phyloP scores from a whole-genome alignment of 1,140 invertebrate genomes.

The Calliopsis andreniformis region DNA sequence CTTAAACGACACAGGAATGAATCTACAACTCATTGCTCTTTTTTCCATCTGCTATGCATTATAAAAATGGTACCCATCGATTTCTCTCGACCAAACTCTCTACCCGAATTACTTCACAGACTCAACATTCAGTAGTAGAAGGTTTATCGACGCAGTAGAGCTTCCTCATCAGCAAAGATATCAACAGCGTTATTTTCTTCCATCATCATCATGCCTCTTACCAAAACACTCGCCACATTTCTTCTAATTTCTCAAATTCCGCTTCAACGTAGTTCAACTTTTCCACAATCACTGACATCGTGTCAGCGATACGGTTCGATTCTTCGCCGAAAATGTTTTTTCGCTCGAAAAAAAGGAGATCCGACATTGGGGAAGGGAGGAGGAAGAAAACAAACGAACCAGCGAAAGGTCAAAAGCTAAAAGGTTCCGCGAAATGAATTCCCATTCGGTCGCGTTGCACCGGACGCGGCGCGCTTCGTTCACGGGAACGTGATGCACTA shows the following conservation, averaged over 20 bases:
- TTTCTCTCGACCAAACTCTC: too few relatives aligned
- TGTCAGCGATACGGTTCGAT: conserved; percentile 3
- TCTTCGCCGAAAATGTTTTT: neutral
- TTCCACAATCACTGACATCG: neutral
- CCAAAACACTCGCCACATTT: too few relatives aligned
- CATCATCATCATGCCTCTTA: neutral
- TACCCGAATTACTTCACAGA: too few relatives aligned
- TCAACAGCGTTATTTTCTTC: neutral
- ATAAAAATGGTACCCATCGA: too few relatives aligned
- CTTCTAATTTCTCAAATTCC: neutral
- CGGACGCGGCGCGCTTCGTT: conserved; percentile 25
- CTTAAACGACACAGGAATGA: too few relatives aligned
- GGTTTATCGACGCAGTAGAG: neutral
- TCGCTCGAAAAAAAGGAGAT: neutral
- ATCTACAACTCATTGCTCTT: too few relatives aligned
- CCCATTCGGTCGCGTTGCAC: conserved; percentile 58
- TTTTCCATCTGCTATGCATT: too few relatives aligned
- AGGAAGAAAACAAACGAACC: conserved; percentile 22
- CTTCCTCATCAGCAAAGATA: neutral
- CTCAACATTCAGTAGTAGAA: too few relatives aligned
- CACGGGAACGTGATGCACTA: conserved; percentile 60
- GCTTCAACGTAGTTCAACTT: neutral
- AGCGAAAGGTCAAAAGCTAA: conserved; percentile 65
- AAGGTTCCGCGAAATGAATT: conserved; percentile 71
- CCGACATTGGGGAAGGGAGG: neutral